A percentile compares a stretch with the other conserved stretches of the same genome.
Conservation (phyloP, 2,888 invertebrate species). For the Microctonus hyperodae region DNA sequence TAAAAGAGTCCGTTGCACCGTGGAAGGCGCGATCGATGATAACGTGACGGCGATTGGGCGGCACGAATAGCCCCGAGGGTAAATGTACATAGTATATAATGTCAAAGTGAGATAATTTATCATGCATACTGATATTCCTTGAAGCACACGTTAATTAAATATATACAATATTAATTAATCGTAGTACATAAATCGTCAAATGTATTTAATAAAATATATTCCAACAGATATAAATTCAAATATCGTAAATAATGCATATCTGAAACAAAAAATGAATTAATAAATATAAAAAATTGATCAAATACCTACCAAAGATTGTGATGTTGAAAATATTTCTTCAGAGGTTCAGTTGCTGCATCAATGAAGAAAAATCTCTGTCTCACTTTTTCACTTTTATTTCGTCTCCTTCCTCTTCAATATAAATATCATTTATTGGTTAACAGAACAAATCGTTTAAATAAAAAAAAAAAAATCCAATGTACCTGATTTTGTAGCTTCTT, state of each 20-base stretch:
- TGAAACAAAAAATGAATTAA: no score
- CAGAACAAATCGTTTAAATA: neutral
- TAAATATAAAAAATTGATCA: no score
- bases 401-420: neutral
- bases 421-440: neutral
- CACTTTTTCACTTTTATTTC: neutral
- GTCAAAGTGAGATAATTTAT: neutral
- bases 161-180: no score
- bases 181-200: no score
- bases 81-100: neutral
- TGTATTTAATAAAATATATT: no score
- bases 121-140: neutral
- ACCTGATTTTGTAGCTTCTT: neutral
- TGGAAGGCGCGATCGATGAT: constrained; percentile 31
- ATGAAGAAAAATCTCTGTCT: neutral
- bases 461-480: neutral
- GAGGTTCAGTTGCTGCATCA: no score
- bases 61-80: constrained; percentile 26
- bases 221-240: no score
- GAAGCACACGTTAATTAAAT: neutral
- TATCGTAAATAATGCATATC: no score
- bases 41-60: constrained; percentile 30
- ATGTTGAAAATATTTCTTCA: no score
- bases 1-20: constrained; percentile 30
- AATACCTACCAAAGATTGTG: no score